Evolutionary conservation across 2,797 vertebrate species (phyloP).

Genomic region (Pelodytes ibericus): DNA sequence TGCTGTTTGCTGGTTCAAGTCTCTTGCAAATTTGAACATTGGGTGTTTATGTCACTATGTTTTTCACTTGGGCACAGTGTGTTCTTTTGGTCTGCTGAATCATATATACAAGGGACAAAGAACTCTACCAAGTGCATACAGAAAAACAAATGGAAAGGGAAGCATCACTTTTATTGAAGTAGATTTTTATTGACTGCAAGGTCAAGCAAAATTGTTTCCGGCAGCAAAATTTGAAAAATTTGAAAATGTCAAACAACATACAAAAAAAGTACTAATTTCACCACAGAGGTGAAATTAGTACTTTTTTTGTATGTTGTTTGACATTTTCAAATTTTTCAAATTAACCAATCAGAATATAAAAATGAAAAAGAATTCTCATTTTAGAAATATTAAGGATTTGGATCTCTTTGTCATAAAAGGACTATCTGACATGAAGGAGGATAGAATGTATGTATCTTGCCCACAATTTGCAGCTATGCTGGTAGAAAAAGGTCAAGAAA

Average conservation of each 20-base stretch:
- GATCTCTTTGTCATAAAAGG: neutral
- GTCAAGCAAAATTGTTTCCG: neutral
- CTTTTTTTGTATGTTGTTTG: neutral
- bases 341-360: too few species aligned
- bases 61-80: conserved; percentile 42
- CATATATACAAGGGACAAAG: conserved; percentile 26
- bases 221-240: neutral
- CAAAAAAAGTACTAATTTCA: neutral
- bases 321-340: neutral
- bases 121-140: conserved; percentile 14
- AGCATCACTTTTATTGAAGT: neutral
- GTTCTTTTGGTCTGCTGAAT: conserved; percentile 32
- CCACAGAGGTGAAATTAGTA: too few species aligned
- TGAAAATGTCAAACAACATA: neutral
- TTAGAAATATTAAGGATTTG: neutral
- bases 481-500: too few species aligned
- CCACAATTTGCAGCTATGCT: neutral
- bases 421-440: neutral
- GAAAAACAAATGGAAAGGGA: conserved; percentile 32
- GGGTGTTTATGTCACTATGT: conserved; percentile 33
- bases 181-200: neutral
- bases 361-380: neutral
- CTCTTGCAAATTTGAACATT: conserved; percentile 19
- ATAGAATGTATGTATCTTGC: neutral
- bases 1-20: conserved; percentile 19